Evolutionary conservation across 2,888 invertebrate species (phyloP), one percentile per base, ranked within the genome.

Genomic region (Trachelus tabidus): DNA sequence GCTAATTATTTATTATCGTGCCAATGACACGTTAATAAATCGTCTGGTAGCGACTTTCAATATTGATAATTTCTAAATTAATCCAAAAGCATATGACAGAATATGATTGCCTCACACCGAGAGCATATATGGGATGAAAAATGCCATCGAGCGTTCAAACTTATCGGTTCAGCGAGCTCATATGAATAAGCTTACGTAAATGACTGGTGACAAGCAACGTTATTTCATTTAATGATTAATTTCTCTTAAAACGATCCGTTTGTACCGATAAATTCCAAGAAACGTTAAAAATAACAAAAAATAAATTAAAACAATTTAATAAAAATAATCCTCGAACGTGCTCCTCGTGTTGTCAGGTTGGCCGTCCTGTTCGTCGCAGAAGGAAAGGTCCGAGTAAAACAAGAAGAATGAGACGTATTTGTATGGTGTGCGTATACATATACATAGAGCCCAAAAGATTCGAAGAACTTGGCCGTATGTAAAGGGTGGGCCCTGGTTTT

Each of bases 181-280:
- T 83, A 85, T 79, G 82, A 82, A 80, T 81, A 83, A 79, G 79
- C 83, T 88, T 88, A 85, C 87, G 86, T 82, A 88, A 88, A 83
- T 77, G 81, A 82, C 78, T 75, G 81, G 82, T 84, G 87, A 85
- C 84, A 87, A 86, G 86, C 85, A 84, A 85, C 84, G 85, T 86
- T 88, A 86, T 86, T 87, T 84, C 84, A 86, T 84, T 87, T 85
- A 88, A 87, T 87, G 88, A 87, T 87, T 86, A 89, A 88, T 88
- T 89, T 89, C 87, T 89, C 87, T 23, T 23, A 9, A 56, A 23
- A 56, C 23, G 23, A 56, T 56, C 40, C 1, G 0, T 4, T 56
- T 23, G 23, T 23, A 23, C 4, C 40, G 40, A 56, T 23, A 56
- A 9, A 2, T 56, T 0, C 23, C 23, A 56, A 23, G 23, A 6